Evolutionary conservation across 2,113 vertebrate genomes (phyloP).

Genomic region (Phalacrocorax brasilianus): DNA sequence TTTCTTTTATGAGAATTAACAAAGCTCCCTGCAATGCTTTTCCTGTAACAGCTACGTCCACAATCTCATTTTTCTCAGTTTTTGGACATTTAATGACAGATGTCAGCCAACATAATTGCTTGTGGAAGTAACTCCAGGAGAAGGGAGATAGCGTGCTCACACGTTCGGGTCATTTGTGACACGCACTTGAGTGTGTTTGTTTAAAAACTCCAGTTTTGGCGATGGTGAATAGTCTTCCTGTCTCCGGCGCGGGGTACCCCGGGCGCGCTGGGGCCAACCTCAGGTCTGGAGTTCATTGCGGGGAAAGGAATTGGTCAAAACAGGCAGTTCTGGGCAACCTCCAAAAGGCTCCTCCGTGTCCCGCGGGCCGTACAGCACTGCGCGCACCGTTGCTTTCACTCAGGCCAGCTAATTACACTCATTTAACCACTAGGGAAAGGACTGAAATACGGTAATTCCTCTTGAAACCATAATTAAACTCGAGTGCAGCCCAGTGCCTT

Average conservation of each 20-base stretch:
- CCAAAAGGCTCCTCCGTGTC: rapidly evolving
- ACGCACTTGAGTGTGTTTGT: not conserved
- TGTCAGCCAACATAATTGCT: not conserved
- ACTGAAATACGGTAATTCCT: not conserved
- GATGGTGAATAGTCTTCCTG: not conserved
- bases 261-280: rapidly evolving
- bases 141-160: rapidly evolving
- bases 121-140: not conserved
- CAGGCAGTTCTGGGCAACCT: not conserved
- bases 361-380: rapidly evolving
- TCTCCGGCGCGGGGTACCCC: not conserved
- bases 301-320: not conserved
- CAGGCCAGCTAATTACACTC: not conserved
- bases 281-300: not conserved
- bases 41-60: not conserved
- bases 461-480: not conserved
- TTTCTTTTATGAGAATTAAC: not conserved
- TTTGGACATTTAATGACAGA: not conserved
- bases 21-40: not conserved
- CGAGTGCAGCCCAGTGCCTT: not conserved
- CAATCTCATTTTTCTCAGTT: not conserved
- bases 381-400: not conserved
- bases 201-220: not conserved
- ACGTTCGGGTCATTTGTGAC: not conserved
- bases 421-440: not conserved